Conservation (phyloP, 1,140 invertebrate species). For the Pteromalus puparum region DNA sequence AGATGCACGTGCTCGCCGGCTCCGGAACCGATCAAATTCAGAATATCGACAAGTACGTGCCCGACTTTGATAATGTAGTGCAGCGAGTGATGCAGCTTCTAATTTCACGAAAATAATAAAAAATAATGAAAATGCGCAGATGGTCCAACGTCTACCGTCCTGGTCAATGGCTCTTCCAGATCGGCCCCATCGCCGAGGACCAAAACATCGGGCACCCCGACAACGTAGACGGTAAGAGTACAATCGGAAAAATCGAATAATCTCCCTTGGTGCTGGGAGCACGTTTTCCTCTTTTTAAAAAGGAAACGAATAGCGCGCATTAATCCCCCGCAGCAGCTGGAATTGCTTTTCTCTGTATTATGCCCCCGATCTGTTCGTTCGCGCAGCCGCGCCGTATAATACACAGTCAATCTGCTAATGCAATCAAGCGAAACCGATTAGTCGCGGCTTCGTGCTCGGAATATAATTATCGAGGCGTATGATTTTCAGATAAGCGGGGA, state of each 20-base stretch:
- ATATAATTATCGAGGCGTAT: neutral
- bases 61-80: too few species aligned
- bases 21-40: slow-evolving; percentile 92
- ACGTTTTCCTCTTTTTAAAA: slow-evolving; percentile 9
- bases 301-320: neutral
- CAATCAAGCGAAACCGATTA: slow-evolving; percentile 10
- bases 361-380: neutral
- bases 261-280: neutral
- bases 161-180: slow-evolving; percentile 89
- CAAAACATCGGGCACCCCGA: slow-evolving; percentile 83
- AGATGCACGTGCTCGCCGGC: slow-evolving; percentile 83
- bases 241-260: neutral
- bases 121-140: slow-evolving; percentile 74
- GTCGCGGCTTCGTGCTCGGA: slow-evolving; percentile 2
- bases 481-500: slow-evolving; percentile 56
- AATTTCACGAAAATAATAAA: neutral
- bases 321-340: neutral
- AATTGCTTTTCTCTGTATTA: slow-evolving; percentile 31
- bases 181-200: slow-evolving; percentile 80
- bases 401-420: neutral
- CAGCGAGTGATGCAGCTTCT: too few species aligned
- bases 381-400: too few species aligned
- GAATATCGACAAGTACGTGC: slow-evolving; percentile 82
- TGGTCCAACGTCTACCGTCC: slow-evolving; percentile 88
- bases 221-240: slow-evolving; percentile 70